Evolutionary conservation across 2,888 invertebrate genomes (phyloP).

Genomic region (Marasmarcha lunaedactyla): DNA sequence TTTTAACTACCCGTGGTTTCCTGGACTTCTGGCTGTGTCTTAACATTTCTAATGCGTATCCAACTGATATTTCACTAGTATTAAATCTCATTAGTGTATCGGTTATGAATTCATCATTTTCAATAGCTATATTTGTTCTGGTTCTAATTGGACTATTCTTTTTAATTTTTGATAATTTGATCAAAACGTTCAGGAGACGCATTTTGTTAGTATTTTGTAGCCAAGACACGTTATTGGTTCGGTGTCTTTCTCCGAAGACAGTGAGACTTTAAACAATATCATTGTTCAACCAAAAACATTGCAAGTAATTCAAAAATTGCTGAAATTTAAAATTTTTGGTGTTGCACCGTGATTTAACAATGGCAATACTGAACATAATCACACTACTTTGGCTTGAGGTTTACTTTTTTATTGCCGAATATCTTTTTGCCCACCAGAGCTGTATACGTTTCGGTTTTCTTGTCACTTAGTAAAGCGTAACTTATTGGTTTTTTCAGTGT

Average conservation of each 20-base stretch:
- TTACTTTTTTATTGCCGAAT: too few relatives aligned
- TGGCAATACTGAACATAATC: too few relatives aligned
- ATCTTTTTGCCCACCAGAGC: too few relatives aligned
- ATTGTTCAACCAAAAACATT: background rate
- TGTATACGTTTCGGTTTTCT: too few relatives aligned
- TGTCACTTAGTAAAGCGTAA: too few relatives aligned
- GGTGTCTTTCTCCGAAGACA: too few relatives aligned
- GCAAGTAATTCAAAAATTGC: background rate
- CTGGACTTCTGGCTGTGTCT: too few relatives aligned
- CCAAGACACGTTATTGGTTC: too few relatives aligned
- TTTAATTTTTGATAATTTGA: background rate
- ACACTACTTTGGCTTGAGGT: too few relatives aligned
- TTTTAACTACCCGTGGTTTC: too few relatives aligned
- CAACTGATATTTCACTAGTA: background rate
- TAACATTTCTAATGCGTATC: background rate
- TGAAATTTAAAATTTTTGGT: background rate
- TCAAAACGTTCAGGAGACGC: background rate
- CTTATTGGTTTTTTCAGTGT: too few relatives aligned
- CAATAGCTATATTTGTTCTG: background rate
- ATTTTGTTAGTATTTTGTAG: background rate
- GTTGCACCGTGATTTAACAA: background rate
- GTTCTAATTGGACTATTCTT: constrained; percentile 1
- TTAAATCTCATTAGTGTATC: background rate
- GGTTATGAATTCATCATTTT: constrained; percentile 1
- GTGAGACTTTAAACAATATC: background rate